Evolutionary conservation across 2,888 invertebrate genomes (phyloP).

Genomic region (Frankliniella fusca): DNA sequence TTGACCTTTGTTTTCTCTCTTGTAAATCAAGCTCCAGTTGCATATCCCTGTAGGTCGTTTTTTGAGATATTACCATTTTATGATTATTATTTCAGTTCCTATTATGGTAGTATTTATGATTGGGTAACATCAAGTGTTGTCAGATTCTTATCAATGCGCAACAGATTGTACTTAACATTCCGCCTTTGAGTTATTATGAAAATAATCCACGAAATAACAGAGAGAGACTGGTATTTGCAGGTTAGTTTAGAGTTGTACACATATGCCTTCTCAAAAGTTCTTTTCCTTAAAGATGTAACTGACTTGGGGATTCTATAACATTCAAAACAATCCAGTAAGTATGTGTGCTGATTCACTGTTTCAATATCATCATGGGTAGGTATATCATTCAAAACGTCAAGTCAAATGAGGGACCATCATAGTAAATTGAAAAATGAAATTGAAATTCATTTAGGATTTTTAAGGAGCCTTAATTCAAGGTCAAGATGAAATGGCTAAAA

Average conservation of each 20-base stretch:
- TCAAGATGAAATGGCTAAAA: too few species aligned
- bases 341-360: too few species aligned
- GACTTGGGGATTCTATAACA: too few species aligned
- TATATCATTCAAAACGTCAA: too few species aligned
- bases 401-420: too few species aligned
- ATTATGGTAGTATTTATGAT: not conserved
- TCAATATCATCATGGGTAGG: too few species aligned
- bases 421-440: too few species aligned
- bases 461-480: too few species aligned
- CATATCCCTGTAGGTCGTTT: not conserved
- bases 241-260: not conserved
- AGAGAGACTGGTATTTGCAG: not conserved
- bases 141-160: not conserved
- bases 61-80: not conserved
- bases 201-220: not conserved
- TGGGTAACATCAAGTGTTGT: not conserved
- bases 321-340: too few species aligned
- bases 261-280: not conserved
- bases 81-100: not conserved
- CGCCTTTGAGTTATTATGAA: not conserved
- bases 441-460: too few species aligned
- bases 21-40: not conserved
- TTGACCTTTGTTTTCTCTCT: not conserved
- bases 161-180: not conserved
- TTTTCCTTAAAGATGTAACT: not conserved